Base-by-base conservation (phyloP, 2,797 vertebrate genomes). In the Syndactyla subalaris region DNA sequence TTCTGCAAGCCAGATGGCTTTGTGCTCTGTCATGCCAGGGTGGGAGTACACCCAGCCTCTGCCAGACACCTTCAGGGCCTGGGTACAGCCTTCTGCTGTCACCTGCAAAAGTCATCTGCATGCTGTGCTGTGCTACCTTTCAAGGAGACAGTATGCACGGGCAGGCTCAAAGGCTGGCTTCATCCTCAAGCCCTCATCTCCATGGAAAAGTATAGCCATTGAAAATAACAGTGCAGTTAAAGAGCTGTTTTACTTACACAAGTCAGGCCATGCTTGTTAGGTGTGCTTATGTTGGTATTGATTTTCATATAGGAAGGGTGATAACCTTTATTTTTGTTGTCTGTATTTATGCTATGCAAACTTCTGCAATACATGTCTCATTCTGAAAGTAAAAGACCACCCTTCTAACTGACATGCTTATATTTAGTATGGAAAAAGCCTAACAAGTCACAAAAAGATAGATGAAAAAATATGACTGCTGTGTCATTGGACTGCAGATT, bases 201-300 rank as follows among this genome's bases (percentile, higher is more conserved):
- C 23, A 3, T 7, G 43, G 20, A 38, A 41, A 43, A 29, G 4
- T 14, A 34, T n/a, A 80, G 27, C 19, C 3, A 0, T 16, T 78
- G 78, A 17, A n/a, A 58, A 24, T 1, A 27, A 30, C 36, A 15
- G 9, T 4, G 21, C 6, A 17, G 5, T 3, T 81, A 39, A 77
- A 67, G 68, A 41, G 10, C 18, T 63, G 14, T 45, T 51, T 9
- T 1, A 10, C 29, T 38, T 27, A 27, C n/a, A 61, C 30, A 41
- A 59, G 30, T 0, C 0, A 16, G 58, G 52, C 62, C 10, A 1
- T 2, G 0, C 20, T 54, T 45, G 6, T 45, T 38, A 48, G 8
- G 14, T 38, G 30, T 36, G 34, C 30, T 80, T 61, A 6, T 54
- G 24, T 12, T 32, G 30, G 43, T n/a, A 74, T 13, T 36, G 57